Conservation (phyloP, 2,797 vertebrate genomes). For the Decapterus maruadsi region DNA sequence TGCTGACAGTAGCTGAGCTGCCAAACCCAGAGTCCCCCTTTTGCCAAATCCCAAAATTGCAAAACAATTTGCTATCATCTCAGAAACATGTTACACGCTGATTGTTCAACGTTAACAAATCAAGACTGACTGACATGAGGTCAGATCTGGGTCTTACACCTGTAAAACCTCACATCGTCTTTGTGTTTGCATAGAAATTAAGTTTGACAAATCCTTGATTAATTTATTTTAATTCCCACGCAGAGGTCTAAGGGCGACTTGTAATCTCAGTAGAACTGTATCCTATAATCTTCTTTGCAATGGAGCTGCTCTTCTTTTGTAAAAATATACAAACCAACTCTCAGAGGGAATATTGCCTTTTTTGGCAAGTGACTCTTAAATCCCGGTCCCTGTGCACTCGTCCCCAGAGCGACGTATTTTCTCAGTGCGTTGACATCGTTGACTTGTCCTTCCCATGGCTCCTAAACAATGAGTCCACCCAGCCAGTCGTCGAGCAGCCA, state of each 20-base stretch:
- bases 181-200: not conserved
- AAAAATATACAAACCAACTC: not conserved
- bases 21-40: slow-evolving; percentile 39
- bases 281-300: slow-evolving; percentile 1
- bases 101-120: slow-evolving; percentile 25
- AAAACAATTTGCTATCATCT: slow-evolving; percentile 31
- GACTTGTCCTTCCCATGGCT: slow-evolving; percentile 17
- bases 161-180: not conserved
- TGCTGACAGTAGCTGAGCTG: slow-evolving; percentile 22
- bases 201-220: slow-evolving; percentile 1
- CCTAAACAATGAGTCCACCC: slow-evolving; percentile 8
- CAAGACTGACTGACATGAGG: slow-evolving; percentile 3
- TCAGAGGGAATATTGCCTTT: slow-evolving; percentile 3
- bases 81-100: slow-evolving; percentile 9
- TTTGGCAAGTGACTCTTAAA: slow-evolving; percentile 7
- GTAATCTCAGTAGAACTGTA: not conserved
- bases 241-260: not conserved
- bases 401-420: slow-evolving; percentile 24
- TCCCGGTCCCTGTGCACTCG: not conserved
- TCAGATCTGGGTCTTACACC: not conserved
- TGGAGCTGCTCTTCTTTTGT: not conserved
- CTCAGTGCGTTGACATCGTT: slow-evolving; percentile 12
- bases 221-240: slow-evolving; percentile 1
- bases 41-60: slow-evolving; percentile 26
- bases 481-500: not conserved